A percentile compares a stretch with the other conserved stretches of the same genome.
phyloP scores from a whole-genome alignment of 2,888 invertebrate species.

The Drosophila formosana region DNA sequence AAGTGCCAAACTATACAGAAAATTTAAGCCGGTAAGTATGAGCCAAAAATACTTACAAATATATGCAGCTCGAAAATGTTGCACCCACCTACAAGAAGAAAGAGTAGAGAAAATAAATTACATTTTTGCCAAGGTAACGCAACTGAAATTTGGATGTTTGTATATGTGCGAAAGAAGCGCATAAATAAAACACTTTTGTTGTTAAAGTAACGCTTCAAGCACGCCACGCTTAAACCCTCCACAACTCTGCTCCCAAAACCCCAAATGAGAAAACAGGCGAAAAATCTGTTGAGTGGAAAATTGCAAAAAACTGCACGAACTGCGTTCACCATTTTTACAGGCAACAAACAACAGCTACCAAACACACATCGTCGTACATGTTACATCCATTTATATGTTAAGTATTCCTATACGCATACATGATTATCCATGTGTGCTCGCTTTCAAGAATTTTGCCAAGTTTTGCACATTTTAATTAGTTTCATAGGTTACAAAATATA shows the following conservation, averaged over 20 bases:
- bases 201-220: conserved; percentile 46
- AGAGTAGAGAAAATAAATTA: conserved; percentile 41
- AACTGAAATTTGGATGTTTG: conserved; percentile 13
- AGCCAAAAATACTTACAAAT: conserved; percentile 10
- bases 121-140: conserved; percentile 29
- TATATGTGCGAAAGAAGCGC: conserved; percentile 48
- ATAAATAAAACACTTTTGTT: conserved; percentile 63
- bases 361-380: not conserved
- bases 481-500: conserved; percentile 48
- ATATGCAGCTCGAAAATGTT: conserved; percentile 15
- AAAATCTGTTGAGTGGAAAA: conserved; percentile 74
- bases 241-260: conserved; percentile 4
- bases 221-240: not conserved
- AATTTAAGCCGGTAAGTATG: not conserved
- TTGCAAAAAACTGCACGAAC: conserved; percentile 72
- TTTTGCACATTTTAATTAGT: conserved; percentile 80
- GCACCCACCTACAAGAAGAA: conserved; percentile 22
- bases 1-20: not conserved
- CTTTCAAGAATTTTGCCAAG: conserved; percentile 71
- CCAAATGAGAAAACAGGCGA: conserved; percentile 14
- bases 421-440: conserved; percentile 37
- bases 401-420: conserved; percentile 8
- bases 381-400: not conserved
- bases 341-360: conserved; percentile 29
- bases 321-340: conserved; percentile 54